phyloP scores from a whole-genome alignment of 2,113 vertebrate species.

The Stigmatopora argus region DNA sequence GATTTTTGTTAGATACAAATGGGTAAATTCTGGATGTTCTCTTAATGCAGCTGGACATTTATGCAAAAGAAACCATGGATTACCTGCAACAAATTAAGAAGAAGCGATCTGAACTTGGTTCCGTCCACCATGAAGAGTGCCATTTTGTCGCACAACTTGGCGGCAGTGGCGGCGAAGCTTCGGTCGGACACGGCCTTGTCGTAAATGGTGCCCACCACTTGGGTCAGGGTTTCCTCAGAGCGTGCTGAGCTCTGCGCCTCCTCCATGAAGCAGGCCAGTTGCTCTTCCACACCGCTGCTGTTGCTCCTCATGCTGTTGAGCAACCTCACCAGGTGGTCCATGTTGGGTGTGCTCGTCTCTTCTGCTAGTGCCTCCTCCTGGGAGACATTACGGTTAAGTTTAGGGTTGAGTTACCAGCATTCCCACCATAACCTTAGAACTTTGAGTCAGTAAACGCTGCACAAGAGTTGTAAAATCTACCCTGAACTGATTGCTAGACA shows the following conservation, averaged over 20 bases:
- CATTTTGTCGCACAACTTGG: constrained; percentile 96
- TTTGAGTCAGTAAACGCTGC: no score
- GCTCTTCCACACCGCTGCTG: constrained; percentile 85
- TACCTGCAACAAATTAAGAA: constrained; percentile 98
- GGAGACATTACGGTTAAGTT: constrained; percentile 4
- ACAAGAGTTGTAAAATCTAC: no score
- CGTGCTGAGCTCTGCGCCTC: constrained; percentile 90
- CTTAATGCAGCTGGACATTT: neutral
- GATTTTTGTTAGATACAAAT: no score
- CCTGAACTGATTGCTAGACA: no score
- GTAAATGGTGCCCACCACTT: constrained; percentile 91
- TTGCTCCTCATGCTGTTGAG: constrained; percentile 96
- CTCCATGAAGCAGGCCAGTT: constrained; percentile 93
- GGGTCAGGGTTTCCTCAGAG: constrained; percentile 85
- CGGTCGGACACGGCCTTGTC: constrained; percentile 86
- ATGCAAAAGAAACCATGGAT: neutral
- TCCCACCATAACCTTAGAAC: neutral
- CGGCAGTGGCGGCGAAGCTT: constrained; percentile 92
- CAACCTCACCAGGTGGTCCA: constrained; percentile 90
- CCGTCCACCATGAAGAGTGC: constrained; percentile 97
- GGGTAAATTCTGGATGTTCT: neutral
- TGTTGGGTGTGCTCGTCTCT: constrained; percentile 74
- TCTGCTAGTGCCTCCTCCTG: constrained; percentile 83
- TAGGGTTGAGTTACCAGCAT: neutral
- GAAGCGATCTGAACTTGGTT: constrained; percentile 93